These are phyloP conservation scores for Pachymerium ferrugineum DNA, from an alignment of 2,888 invertebrate genomes.

Conservation along the genomic window DNA sequence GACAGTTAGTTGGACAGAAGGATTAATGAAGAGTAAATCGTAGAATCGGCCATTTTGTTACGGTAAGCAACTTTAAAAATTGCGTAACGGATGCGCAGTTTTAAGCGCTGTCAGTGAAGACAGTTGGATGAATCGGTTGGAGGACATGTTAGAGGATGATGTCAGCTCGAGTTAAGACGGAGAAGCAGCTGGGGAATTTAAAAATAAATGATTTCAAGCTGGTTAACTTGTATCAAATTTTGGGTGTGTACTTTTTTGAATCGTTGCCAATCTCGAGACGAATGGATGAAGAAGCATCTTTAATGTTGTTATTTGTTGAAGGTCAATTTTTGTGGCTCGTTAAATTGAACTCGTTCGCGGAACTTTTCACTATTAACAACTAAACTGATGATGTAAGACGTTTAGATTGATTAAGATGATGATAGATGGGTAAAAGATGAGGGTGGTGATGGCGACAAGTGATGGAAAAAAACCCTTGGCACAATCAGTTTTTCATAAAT, in stretches of 20 bases:
- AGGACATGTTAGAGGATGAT: neutral
- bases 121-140: neutral
- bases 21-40: neutral
- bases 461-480: neutral
- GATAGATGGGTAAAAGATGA: neutral
- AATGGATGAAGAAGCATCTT: neutral
- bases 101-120: neutral
- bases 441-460: neutral
- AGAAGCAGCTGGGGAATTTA: neutral
- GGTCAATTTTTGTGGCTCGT: too few species aligned
- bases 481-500: too few species aligned
- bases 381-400: too few species aligned
- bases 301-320: constrained; percentile 2
- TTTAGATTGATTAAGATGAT: neutral
- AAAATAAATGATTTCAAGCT: constrained; percentile 10
- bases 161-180: constrained; percentile 1
- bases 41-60: too few species aligned
- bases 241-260: constrained; percentile 6
- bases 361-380: too few species aligned
- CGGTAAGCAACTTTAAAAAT: too few species aligned
- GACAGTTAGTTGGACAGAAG: constrained; percentile 9
- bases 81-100: neutral
- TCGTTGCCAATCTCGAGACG: neutral
- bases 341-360: too few species aligned
- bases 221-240: constrained; percentile 21